phyloP scores from a whole-genome alignment of 2,113 vertebrate genomes.

The Cervus canadensis region DNA sequence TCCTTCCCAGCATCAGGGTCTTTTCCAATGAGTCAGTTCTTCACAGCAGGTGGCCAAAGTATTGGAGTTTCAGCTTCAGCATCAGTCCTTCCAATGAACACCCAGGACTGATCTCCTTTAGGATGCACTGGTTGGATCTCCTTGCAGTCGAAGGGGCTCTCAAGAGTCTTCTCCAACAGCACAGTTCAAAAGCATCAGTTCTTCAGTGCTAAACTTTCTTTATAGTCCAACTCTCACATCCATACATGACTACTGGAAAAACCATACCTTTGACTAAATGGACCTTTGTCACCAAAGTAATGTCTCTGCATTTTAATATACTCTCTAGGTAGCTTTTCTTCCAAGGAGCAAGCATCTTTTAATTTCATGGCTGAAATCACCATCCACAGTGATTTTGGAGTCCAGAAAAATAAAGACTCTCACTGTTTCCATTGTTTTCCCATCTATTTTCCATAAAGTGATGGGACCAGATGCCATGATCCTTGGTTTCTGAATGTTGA shows the following conservation, averaged over 20 bases:
- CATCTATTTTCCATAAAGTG: no score
- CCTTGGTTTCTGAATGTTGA: no score
- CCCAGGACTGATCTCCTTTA: neutral
- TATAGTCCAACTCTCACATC: neutral
- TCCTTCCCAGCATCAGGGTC: neutral
- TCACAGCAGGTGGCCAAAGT: neutral
- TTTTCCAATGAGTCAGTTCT: neutral
- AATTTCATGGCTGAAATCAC: no score
- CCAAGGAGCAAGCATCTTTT: neutral
- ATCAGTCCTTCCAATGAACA: neutral
- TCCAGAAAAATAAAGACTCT: no score
- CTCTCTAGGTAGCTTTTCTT: neutral
- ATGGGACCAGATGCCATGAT: no score
- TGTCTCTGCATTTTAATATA: neutral
- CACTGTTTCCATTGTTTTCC: no score
- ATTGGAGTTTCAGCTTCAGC: neutral
- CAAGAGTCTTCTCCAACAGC: neutral
- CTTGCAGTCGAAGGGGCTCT: neutral
- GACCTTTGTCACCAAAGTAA: neutral
- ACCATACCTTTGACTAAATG: neutral
- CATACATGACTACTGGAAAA: neutral
- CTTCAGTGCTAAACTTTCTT: neutral
- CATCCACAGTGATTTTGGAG: no score
- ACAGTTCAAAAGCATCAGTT: neutral
- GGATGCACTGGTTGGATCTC: neutral